Percentiles rank a stretch among this genome's conserved stretches.
phyloP scores from a whole-genome alignment of 2,888 invertebrate species.

The Lochmaea capreae region DNA sequence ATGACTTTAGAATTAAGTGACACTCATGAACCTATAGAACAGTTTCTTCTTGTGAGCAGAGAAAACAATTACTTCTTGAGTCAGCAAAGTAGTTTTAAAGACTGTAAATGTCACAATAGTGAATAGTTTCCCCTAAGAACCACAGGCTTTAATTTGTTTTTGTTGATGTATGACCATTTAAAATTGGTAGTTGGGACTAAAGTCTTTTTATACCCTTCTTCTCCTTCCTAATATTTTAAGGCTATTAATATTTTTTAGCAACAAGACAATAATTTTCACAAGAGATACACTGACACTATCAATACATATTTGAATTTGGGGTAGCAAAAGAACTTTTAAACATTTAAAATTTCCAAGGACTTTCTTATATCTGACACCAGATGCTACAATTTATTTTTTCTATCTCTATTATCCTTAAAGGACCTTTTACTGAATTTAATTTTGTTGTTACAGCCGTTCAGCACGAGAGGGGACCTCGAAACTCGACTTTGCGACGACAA shows the following conservation, averaged over 20 bases:
- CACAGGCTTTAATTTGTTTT: constrained; percentile 19
- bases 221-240: neutral
- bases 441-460: constrained; percentile 85
- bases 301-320: too few species aligned
- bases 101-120: neutral
- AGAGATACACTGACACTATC: too few species aligned
- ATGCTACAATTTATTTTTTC: constrained; percentile 27
- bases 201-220: neutral
- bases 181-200: neutral
- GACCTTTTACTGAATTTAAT: constrained; percentile 38
- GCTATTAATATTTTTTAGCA: too few species aligned
- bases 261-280: too few species aligned
- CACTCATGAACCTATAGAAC: constrained; percentile 5
- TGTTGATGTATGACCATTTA: constrained; percentile 8
- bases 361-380: constrained; percentile 14
- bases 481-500: constrained; percentile 93
- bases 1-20: constrained; percentile 34
- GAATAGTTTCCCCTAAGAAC: neutral
- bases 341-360: neutral
- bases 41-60: constrained; percentile 3
- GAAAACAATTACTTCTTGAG: constrained; percentile 6
- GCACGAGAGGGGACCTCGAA: constrained; percentile 96
- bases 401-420: constrained; percentile 23
- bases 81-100: neutral
- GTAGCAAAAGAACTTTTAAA: neutral